Evolutionary conservation across 2,888 invertebrate genomes (phyloP), one percentile per base, ranked within the genome.

Genomic region (Phania funesta): DNA sequence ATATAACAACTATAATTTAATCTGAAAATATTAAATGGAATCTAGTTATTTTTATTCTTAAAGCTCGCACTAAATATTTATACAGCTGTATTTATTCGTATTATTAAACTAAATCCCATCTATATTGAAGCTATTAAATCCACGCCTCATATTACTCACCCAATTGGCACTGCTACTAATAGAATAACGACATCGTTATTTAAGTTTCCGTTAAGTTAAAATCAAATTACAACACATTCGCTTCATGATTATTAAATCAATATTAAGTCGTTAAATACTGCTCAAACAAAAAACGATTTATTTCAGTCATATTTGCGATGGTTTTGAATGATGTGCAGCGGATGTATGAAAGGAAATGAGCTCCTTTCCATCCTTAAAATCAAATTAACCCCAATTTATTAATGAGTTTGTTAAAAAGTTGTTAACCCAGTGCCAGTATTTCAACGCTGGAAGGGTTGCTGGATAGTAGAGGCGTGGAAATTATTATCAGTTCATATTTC

Each of bases 311-410:
- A 26, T 58, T 56, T 11, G 9, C 29, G 48, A 41, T 60, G 50
- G 32, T 58, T 1, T 56, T 7, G 44, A 18, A 0, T 13, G n/a
- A 68, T 46, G 16, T 16, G 20, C 7, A 1, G 22, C 3, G 24
- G 24, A 4, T 18, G 18, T 65, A 41, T 32, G 54, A 13, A 38
- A 16, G 32, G 38, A 65, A 22, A 5, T 20, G 13, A 9, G 32
- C 8, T 18, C 11, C 2, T 11, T 13, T 46, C 8, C 32, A 3
- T 38, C 11, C n/a, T 32, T 48, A 58, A 60, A 48, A 11, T 35
- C 18, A 48, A 48, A 38, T 60, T 84, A 85, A 85, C 84, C 84
- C 85, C 83, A 84, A 83, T 80, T 85, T 85, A 83, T 85, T 85
- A 85, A 85, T 83, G 84, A 82, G 77, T 84, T 60, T 60, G 75